A percentile compares a stretch with the other conserved stretches of the same genome.
phyloP scores from a whole-genome alignment of 2,888 invertebrate species.

The Plutella xylostella region DNA sequence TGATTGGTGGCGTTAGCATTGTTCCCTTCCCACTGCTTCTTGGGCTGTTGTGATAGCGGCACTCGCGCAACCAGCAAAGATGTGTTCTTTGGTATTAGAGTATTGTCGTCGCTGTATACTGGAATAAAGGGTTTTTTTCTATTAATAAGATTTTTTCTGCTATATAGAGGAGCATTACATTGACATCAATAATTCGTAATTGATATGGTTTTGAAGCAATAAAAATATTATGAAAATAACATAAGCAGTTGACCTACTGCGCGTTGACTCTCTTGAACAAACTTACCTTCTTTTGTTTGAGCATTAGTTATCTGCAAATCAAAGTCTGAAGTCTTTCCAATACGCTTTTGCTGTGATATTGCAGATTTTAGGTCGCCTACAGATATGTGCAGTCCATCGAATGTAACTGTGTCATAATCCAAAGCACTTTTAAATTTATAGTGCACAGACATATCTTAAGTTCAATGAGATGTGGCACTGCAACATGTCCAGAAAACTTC shows the following conservation, averaged over 20 bases:
- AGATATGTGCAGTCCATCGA: conserved; percentile 97
- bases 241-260: too few relatives aligned
- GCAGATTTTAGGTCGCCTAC: conserved; percentile 95
- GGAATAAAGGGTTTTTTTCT: conserved; percentile 22
- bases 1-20: conserved; percentile 53
- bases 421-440: conserved; percentile 98
- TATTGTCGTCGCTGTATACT: conserved; percentile 93
- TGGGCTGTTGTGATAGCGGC: conserved; percentile 83
- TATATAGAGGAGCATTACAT: neutral
- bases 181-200: too few relatives aligned
- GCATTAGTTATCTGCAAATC: conserved; percentile 97
- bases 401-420: conserved; percentile 96
- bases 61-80: conserved; percentile 95
- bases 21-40: conserved; percentile 80
- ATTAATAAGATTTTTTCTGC: neutral
- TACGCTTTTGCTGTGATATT: conserved; percentile 94
- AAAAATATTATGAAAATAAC: too few relatives aligned
- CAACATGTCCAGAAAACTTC: conserved; percentile 38
- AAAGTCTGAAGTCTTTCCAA: conserved; percentile 94
- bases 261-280: conserved; percentile 12
- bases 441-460: conserved; percentile 93
- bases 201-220: too few relatives aligned
- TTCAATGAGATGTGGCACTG: too few relatives aligned
- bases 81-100: conserved; percentile 96
- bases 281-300: conserved; percentile 93